Conservation (phyloP, 2,797 vertebrate species). For the Triplophysa yarkandensis region DNA sequence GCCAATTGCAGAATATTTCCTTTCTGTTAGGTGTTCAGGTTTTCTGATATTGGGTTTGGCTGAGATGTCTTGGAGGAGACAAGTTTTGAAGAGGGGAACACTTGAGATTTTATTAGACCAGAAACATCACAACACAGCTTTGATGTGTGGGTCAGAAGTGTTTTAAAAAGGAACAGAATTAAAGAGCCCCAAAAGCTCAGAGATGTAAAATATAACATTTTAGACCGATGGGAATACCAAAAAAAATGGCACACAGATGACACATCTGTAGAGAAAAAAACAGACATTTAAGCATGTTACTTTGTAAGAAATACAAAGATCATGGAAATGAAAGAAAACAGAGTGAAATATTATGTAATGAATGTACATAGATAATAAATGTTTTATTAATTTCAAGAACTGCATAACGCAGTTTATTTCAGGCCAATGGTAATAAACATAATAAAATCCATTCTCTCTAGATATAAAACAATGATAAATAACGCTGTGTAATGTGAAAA, state of each 20-base stretch:
- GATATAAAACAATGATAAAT: constrained; percentile 36
- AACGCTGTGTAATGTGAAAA: constrained; percentile 9
- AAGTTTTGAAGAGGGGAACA: neutral
- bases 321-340: neutral
- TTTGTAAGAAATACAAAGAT: neutral
- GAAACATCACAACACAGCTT: neutral
- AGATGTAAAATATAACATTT: neutral
- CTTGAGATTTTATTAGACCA: neutral
- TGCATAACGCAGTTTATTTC: neutral
- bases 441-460: neutral
- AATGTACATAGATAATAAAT: neutral
- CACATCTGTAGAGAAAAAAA: neutral
- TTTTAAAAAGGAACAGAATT: neutral
- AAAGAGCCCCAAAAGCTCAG: neutral
- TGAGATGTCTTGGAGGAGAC: neutral
- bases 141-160: neutral
- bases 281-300: neutral
- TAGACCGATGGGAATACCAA: neutral
- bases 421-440: too few relatives aligned
- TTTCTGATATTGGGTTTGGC: neutral
- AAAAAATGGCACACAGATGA: neutral
- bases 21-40: neutral
- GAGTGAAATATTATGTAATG: neutral
- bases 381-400: neutral
- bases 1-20: neutral